Evolutionary conservation across 2,888 invertebrate genomes (phyloP), one percentile per base, ranked within the genome.

Genomic region (Tricholauxania praeusta): DNA sequence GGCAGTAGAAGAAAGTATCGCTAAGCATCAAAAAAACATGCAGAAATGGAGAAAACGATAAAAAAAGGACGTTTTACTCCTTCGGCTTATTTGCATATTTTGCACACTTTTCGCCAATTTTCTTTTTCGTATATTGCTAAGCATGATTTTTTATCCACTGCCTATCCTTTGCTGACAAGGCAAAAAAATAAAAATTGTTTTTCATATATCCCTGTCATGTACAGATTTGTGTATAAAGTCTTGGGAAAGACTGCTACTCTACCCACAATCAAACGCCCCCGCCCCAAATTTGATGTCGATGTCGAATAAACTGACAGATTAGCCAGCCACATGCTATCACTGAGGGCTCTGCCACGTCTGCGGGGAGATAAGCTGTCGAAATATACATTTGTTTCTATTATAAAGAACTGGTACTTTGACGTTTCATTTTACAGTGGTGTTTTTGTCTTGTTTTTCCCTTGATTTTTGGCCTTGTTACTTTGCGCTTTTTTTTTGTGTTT

Each of bases 31-130:
- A 39, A 10, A 39, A 55, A 19, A 19, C 19, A 57, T 3, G 6
- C 14, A 14, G 55, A 55, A 55, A 3, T 15, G 1, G 19, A 15
- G n/a, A 55, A n/a, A 1, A 7, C 14, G 3, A 28, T 15, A 22
- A 57, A 57, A 57, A 57, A 28, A 12, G 22, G 12, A 17, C 57
- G 1, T 19, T 57, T 15, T 28, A 57, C 28, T 28, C 28, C 28
- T 55, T 57, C 57, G 12, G 12, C 28, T 12, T 57, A 57, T 57
- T 57, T 57, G 57, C 57, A 57, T 57, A 57, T 28, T 28, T 57
- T 57, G 22, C 28, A 57, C 28, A 57, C 57, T 28, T 57, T 57
- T 28, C 12, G 2, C 15, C 5, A 57, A 57, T 19, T 57, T 28
- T 12, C 22, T 28, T 57, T 57, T 57, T 57, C 1, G 10, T 55